phyloP scores from a whole-genome alignment of 2,888 invertebrate genomes.

The Neoscelio sp. region DNA sequence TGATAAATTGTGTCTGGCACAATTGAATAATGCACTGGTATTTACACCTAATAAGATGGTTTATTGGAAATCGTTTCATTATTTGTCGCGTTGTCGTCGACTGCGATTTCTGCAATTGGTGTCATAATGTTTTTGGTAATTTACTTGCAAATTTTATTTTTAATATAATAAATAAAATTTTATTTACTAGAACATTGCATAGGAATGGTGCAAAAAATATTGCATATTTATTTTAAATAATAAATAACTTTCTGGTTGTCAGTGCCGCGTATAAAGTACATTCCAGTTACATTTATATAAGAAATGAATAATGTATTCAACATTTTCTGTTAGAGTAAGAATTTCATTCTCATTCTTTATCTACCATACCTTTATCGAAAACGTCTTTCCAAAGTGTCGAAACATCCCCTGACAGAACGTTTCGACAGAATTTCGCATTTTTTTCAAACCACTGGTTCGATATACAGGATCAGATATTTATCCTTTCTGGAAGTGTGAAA shows the following conservation, averaged over 20 bases:
- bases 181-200: conserved; percentile 13
- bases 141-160: not conserved
- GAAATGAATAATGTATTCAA: conserved; percentile 56
- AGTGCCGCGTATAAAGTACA: conserved; percentile 26
- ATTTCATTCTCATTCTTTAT: conserved; percentile 47
- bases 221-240: no score
- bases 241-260: not conserved
- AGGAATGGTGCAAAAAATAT: no score
- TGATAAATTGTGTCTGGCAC: not conserved
- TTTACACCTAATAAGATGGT: not conserved
- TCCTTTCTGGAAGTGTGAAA: conserved; percentile 3
- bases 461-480: conserved; percentile 46
- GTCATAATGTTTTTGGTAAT: no score
- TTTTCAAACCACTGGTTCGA: conserved; percentile 47
- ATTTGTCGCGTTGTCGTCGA: no score
- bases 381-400: conserved; percentile 56
- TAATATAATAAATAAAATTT: conserved; percentile 10
- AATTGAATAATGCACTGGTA: not conserved
- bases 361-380: conserved; percentile 46
- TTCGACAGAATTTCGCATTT: conserved; percentile 36
- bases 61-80: conserved; percentile 9
- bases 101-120: no score
- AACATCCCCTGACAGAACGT: conserved; percentile 18
- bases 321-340: conserved; percentile 51
- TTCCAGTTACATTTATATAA: conserved; percentile 31